Base-by-base conservation (phyloP, 2,113 vertebrate species). In the Rhagologus leucostigma region DNA sequence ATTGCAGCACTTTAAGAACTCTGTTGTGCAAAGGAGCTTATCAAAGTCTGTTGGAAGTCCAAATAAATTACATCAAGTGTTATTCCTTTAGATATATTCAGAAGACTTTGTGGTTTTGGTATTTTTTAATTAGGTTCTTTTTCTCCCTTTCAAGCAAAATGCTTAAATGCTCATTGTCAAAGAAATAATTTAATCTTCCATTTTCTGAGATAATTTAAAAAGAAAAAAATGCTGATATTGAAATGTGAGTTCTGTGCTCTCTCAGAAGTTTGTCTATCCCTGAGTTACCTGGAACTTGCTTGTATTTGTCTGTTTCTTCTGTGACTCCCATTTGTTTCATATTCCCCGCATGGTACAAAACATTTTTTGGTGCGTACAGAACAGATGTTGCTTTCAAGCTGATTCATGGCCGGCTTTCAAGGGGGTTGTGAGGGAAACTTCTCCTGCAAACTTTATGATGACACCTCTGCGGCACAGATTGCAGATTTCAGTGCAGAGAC, bases 171-270 rank as follows among this genome's bases (percentile, higher is more conserved):
- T 57, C 53, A 20, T 52, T 77, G 17, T 26, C 27, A 59, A 84
- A 84, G 19, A 57, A 49, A 60, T 15, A 47, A 56, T 53, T 76
- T 82, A 11, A 57, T 64, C 10, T 74, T 76, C 7, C 13, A 33
- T 16, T 92, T 70, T 69, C 16, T 50, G 46, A 80, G 20, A 22
- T 46, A 16, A 11, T 53, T 79, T 20, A 19, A 47, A 39, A 78
- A 62, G 1, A 64, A 94, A 85, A 53, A 57, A 30, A 17, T 13
- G 6, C 3, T 0, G 0, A 30, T 62, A 22, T 7, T 50, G 27
- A 93, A 70, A 47, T 52, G 10, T 32, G 27, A 10, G 15, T 78
- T 81, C 53, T 71, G 8, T 71, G 22, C 10, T 39, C 9, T 90
- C 53, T 90, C 12, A 47, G 37, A 62, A 53, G 9, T 18, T 33